Evolutionary conservation across 1,140 invertebrate species (phyloP).

Genomic region (Procambarus virginalis): DNA sequence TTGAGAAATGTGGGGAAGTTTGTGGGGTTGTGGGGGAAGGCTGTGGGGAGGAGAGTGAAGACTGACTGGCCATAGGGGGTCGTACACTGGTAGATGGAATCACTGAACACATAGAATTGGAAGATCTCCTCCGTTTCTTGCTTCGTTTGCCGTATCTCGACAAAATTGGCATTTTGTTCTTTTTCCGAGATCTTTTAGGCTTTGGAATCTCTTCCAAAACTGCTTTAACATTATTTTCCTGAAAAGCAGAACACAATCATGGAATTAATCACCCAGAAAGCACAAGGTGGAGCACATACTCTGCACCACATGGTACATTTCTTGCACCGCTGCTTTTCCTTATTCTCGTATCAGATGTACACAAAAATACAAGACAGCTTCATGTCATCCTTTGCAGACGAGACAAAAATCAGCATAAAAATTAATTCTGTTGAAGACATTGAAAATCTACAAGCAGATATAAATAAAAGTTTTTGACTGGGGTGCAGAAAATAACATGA

Average conservation of each 20-base stretch:
- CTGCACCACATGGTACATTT: too few species aligned
- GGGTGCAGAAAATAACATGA: too few species aligned
- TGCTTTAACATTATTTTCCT: constrained; percentile 75
- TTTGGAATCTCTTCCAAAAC: constrained; percentile 75
- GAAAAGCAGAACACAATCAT: not conserved
- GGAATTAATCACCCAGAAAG: not conserved
- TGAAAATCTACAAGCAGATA: too few species aligned
- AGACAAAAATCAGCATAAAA: too few species aligned
- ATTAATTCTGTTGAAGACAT: too few species aligned
- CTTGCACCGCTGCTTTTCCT: too few species aligned
- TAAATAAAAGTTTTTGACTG: too few species aligned
- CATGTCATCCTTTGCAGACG: too few species aligned
- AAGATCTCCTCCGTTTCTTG: constrained; percentile 81
- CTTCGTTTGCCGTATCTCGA: constrained; percentile 81
- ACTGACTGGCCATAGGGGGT: constrained; percentile 60
- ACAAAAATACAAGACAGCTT: too few species aligned
- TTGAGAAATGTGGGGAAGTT: constrained; percentile 60
- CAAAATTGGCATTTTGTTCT: constrained; percentile 82
- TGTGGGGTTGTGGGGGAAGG: constrained; percentile 62
- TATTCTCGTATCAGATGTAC: too few species aligned
- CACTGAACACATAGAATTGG: constrained; percentile 48
- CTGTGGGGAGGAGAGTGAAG: constrained; percentile 57
- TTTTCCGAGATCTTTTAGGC: constrained; percentile 87
- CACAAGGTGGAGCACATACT: too few species aligned
- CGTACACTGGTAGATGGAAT: constrained; percentile 63